Base-by-base conservation (phyloP, 2,797 vertebrate species). In the Pantherophis alleghaniensis region DNA sequence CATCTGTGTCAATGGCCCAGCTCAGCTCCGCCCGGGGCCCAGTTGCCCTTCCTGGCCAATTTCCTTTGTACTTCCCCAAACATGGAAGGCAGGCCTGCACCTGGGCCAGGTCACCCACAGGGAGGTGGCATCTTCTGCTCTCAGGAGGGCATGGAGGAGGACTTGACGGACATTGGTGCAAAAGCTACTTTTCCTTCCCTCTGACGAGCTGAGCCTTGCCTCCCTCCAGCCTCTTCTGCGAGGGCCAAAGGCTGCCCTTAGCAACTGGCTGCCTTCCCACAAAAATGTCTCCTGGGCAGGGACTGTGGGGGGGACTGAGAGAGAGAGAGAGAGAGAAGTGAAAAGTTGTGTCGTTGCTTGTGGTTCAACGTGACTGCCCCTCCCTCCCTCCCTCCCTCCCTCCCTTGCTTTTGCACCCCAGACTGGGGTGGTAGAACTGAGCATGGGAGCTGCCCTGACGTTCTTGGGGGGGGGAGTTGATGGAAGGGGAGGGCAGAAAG, bases 1-100 rank as follows among this genome's bases (percentile, higher is more conserved):
- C 99, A 99, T 98, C 98, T 99, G 98, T 95, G 98, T 97, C 97
- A 97, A 96, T 63, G 97, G 96, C 96, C 96, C 90, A 95, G 96
- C 92, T 96, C 47, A 94, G 93, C 96, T 96, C 95, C 7, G 7
- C 83, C 47, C 0, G 0, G 59, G 11, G 32, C 96, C 95, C 95
- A 94, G 94, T 51, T 91, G 96, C 96, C 96, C 95, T 97, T 97
- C 97, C 93, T 96, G 94, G 94, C 94, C 93, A 94, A 95, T 96
- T 97, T 97, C 96, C 97, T 96, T 96, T 53, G 2, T 0, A 4
- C 95, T 97, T 97, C 93, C 96, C 93, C 92, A 18, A 14, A 87
- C 92, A 0, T 87, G 0, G 0, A 91, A 92, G 90, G 66, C 42
- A 32, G 32, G 69, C 86, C 12, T 7, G 74, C 74, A 22, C 18